Percentiles rank a stretch among this genome's conserved stretches.
Evolutionary conservation across 1,140 invertebrate species (phyloP).

Genomic region (Pogonomyrmex californicus): DNA sequence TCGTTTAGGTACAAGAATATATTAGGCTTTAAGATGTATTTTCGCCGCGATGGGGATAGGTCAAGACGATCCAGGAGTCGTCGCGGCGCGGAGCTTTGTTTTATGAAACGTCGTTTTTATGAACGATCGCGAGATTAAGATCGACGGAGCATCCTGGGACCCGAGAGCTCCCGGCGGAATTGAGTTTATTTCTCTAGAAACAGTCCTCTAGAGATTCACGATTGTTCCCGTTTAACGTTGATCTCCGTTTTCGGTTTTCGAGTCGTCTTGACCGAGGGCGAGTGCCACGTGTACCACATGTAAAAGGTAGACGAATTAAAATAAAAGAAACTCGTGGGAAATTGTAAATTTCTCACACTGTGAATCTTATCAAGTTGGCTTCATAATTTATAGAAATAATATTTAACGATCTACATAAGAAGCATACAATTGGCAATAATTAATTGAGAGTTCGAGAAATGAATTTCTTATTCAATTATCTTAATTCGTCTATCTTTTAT

Average conservation of each 20-base stretch:
- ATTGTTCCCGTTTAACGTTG: conserved; percentile 48
- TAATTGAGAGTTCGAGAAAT: not conserved
- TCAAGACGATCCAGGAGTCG: not conserved
- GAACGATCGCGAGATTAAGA: conserved; percentile 3
- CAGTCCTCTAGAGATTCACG: conserved; percentile 24
- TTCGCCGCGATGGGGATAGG: conserved; percentile 15
- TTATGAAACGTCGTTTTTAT: not conserved
- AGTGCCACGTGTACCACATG: not conserved
- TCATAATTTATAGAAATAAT: not conserved
- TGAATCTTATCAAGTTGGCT: not conserved
- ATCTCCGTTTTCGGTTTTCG: conserved; percentile 38
- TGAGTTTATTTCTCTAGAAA: conserved; percentile 48
- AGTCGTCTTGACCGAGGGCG: not conserved
- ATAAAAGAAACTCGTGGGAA: not conserved
- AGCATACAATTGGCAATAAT: not conserved
- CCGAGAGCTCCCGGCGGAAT: conserved; percentile 30
- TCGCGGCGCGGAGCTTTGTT: conserved; percentile 27
- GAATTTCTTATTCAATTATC: not conserved
- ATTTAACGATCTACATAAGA: not conserved
- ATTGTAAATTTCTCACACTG: not conserved
- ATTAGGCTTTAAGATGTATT: conserved; percentile 40
- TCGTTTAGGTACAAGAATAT: conserved; percentile 36
- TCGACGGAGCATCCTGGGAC: conserved; percentile 8
- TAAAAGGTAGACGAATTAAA: conserved; percentile 41
- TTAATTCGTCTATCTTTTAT: conserved; percentile 31